phyloP scores from a whole-genome alignment of 2,113 vertebrate species.

The Erpornis zantholeuca region DNA sequence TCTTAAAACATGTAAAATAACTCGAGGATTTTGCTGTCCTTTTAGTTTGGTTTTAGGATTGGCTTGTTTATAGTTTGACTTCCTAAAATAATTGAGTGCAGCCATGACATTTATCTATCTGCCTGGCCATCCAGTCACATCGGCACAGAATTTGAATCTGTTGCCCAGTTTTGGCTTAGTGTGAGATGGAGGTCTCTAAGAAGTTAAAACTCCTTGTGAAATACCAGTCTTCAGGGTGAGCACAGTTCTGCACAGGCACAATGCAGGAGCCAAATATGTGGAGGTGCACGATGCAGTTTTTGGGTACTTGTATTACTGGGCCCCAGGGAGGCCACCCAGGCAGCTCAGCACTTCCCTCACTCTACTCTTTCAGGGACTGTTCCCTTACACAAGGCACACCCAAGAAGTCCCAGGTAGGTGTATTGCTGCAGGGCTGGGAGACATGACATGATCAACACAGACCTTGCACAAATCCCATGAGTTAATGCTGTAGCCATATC shows the following conservation, averaged over 20 bases:
- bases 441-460: rapidly evolving
- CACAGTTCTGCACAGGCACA: not conserved
- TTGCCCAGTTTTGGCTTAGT: not conserved
- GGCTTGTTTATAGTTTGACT: not conserved
- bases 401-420: not conserved
- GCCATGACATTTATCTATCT: rapidly evolving
- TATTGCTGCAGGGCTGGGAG: not conserved
- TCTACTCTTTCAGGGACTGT: not conserved
- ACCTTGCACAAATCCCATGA: not conserved
- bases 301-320: not conserved
- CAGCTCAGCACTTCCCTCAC: not conserved
- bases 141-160: not conserved
- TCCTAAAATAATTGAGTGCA: not conserved
- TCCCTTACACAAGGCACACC: not conserved
- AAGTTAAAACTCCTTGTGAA: not conserved
- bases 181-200: not conserved
- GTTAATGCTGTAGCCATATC: not conserved
- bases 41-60: not conserved
- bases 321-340: not conserved
- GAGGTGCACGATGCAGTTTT: not conserved
- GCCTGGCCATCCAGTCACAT: rapidly evolving
- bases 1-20: not conserved
- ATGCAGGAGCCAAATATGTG: rapidly evolving
- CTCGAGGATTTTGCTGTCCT: not conserved
- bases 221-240: not conserved